Evolutionary conservation across 2,797 vertebrate genomes (phyloP).

Genomic region (Hipposideros larvatus): DNA sequence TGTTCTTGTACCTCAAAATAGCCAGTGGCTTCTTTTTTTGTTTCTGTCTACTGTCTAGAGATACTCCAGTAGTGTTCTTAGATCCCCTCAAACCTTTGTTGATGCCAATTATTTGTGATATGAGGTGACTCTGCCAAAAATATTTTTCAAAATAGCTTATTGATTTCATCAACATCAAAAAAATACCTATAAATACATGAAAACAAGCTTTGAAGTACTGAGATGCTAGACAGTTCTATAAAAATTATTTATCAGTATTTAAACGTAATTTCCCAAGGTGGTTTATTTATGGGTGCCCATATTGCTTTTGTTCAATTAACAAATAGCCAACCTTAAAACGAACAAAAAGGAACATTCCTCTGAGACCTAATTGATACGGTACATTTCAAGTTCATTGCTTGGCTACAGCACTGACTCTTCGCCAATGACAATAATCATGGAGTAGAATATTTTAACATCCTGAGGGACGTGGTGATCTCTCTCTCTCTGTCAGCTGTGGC

Average conservation of each 20-base stretch:
- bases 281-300: not conserved
- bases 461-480: not conserved
- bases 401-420: not conserved
- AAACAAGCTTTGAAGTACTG: conserved; percentile 20
- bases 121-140: not conserved
- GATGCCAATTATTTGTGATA: not conserved
- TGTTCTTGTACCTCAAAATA: not conserved
- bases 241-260: conserved; percentile 7
- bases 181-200: not conserved
- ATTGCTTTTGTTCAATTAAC: conserved; percentile 12
- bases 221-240: not conserved
- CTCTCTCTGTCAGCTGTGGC: conserved; percentile 1
- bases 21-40: not conserved
- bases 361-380: not conserved
- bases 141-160: conserved; percentile 3
- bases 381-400: not conserved
- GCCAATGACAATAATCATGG: not conserved
- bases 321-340: not conserved
- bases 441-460: not conserved
- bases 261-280: not conserved
- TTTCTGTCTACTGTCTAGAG: not conserved
- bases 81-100: not conserved
- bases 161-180: not conserved
- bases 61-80: not conserved
- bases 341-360: not conserved